Conservation (phyloP, 2,888 invertebrate genomes). For the Zygothrica quintamaculata region DNA sequence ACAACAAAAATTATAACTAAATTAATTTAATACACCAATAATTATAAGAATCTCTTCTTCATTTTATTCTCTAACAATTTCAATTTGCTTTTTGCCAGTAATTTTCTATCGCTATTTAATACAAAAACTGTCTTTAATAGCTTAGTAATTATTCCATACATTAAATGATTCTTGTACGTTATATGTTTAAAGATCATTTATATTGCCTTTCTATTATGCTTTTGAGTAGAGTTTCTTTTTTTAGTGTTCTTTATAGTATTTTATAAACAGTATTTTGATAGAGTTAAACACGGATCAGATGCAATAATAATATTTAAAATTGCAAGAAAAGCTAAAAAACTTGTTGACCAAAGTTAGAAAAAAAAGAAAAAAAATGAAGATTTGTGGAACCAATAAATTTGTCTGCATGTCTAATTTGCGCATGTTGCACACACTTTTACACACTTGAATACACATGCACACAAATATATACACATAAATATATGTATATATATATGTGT, state of each 20-base stretch:
- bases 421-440: constrained; percentile 57
- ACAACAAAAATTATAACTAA: too few species aligned
- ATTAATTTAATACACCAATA: too few species aligned
- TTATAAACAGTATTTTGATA: constrained; percentile 68
- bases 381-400: constrained; percentile 77
- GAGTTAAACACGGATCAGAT: constrained; percentile 44
- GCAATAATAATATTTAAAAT: constrained; percentile 13
- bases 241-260: constrained; percentile 47
- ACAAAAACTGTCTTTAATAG: too few species aligned
- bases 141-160: too few species aligned
- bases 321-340: constrained; percentile 16
- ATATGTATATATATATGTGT: too few species aligned
- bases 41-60: too few species aligned
- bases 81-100: too few species aligned
- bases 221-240: constrained; percentile 43
- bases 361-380: constrained; percentile 51
- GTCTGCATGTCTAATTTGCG: constrained; percentile 79
- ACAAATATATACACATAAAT: constrained; percentile 11
- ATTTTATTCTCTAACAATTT: too few species aligned
- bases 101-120: too few species aligned
- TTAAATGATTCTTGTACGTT: too few species aligned
- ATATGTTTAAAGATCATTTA: too few species aligned
- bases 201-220: too few species aligned
- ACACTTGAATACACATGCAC: constrained; percentile 17
- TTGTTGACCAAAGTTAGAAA: constrained; percentile 33